Evolutionary conservation across 1,140 invertebrate genomes (phyloP).

Genomic region (Aphis craccivora): DNA sequence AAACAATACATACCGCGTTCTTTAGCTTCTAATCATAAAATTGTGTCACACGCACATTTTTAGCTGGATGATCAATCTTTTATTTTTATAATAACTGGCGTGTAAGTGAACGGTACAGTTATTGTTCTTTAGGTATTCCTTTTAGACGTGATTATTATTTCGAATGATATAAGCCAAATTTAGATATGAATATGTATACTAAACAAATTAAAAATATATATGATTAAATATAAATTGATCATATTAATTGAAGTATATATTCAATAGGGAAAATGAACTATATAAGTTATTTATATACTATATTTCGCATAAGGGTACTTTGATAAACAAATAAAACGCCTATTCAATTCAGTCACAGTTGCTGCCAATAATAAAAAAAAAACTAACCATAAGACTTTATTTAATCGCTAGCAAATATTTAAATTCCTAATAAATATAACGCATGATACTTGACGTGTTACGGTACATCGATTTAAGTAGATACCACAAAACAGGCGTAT

Average conservation of each 20-base stretch:
- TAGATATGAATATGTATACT: background rate
- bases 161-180: background rate
- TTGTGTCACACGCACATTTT: conserved; percentile 38
- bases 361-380: background rate
- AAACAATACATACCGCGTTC: conserved; percentile 22
- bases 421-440: conserved; percentile 17
- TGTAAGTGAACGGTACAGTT: background rate
- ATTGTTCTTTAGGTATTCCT: conserved; percentile 45
- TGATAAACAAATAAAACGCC: background rate
- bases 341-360: background rate
- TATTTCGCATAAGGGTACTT: background rate
- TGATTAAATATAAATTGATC: background rate
- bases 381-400: conserved; percentile 33
- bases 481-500: background rate
- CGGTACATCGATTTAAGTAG: background rate
- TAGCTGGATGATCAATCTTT: background rate
- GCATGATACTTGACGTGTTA: background rate
- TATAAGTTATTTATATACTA: background rate
- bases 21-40: conserved; percentile 22
- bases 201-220: background rate
- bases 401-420: conserved; percentile 44
- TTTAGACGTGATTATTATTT: background rate
- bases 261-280: background rate
- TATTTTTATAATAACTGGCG: background rate
- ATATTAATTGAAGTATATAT: background rate